Percentiles rank a stretch among this genome's conserved stretches.
Evolutionary conservation across 1,140 invertebrate genomes (phyloP).

Genomic region (Drosophila virilis): DNA sequence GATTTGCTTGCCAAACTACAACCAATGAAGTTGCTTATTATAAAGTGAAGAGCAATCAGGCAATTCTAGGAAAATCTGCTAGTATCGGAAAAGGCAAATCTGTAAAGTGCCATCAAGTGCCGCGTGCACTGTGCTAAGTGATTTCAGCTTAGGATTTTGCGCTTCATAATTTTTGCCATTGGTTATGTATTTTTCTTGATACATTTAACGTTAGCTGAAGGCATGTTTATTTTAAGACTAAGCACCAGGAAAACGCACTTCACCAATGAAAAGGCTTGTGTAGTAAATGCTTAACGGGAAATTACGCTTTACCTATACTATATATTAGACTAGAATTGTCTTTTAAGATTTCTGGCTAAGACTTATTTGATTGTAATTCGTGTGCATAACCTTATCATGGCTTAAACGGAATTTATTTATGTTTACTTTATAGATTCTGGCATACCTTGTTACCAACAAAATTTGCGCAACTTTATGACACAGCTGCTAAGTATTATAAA

Average conservation of each 20-base stretch:
- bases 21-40: too few species aligned
- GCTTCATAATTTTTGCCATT: not conserved
- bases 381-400: too few species aligned
- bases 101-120: conserved; percentile 17
- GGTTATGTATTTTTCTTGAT: not conserved
- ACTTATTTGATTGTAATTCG: too few species aligned
- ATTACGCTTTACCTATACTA: not conserved
- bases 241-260: not conserved
- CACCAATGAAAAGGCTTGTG: not conserved
- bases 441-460: too few species aligned
- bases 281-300: not conserved
- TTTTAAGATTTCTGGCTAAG: too few species aligned
- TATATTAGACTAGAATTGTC: too few species aligned
- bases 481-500: too few species aligned
- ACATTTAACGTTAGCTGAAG: not conserved
- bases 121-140: conserved; percentile 14
- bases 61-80: not conserved
- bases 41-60: too few species aligned
- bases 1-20: too few species aligned
- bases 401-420: too few species aligned
- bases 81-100: not conserved
- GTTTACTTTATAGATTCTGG: too few species aligned
- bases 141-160: conserved; percentile 25
- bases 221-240: not conserved
- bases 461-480: too few species aligned